Percentiles rank a stretch among this genome's conserved stretches.
Conservation (phyloP, 1,140 invertebrate species). For the Heliconius congener region DNA sequence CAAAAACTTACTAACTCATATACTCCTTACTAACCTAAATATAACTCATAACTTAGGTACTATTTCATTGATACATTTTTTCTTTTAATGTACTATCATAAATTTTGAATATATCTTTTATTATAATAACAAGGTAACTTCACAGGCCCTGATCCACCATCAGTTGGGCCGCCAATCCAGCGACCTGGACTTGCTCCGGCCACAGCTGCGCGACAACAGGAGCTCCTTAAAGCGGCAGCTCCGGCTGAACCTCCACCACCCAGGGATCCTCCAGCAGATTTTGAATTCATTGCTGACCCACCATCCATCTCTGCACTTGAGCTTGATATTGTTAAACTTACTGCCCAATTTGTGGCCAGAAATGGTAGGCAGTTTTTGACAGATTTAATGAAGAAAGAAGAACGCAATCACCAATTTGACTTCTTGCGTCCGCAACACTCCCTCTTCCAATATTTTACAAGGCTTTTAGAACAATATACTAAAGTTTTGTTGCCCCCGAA, state of each 20-base stretch:
- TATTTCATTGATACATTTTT: too few species aligned
- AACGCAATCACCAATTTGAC: conserved; percentile 99
- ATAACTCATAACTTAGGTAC: too few species aligned
- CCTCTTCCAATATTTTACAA: conserved; percentile 99
- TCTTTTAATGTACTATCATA: too few species aligned
- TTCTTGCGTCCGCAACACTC: conserved; percentile 99
- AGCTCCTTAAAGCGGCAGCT: conserved; percentile 91
- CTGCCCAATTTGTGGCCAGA: conserved; percentile 98
- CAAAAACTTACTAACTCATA: too few species aligned
- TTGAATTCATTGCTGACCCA: conserved; percentile 98
- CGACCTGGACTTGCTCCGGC: conserved; percentile 84
- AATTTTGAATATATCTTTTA: neutral
- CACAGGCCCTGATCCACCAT: conserved; percentile 48
- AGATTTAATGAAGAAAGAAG: conserved; percentile 98
- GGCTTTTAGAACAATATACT: conserved; percentile 98
- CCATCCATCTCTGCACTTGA: conserved; percentile 99
- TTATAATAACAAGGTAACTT: conserved; percentile 8
- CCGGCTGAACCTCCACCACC: conserved; percentile 94
- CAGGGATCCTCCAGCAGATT: conserved; percentile 97
- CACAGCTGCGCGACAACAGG: conserved; percentile 92
- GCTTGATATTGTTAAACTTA: conserved; percentile 98
- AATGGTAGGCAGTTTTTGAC: conserved; percentile 99
- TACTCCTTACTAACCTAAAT: too few species aligned
- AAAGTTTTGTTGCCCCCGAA: conserved; percentile 97
- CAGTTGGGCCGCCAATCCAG: conserved; percentile 45